Conservation (phyloP, 2,113 vertebrate genomes). For the Oreamnos americanus region DNA sequence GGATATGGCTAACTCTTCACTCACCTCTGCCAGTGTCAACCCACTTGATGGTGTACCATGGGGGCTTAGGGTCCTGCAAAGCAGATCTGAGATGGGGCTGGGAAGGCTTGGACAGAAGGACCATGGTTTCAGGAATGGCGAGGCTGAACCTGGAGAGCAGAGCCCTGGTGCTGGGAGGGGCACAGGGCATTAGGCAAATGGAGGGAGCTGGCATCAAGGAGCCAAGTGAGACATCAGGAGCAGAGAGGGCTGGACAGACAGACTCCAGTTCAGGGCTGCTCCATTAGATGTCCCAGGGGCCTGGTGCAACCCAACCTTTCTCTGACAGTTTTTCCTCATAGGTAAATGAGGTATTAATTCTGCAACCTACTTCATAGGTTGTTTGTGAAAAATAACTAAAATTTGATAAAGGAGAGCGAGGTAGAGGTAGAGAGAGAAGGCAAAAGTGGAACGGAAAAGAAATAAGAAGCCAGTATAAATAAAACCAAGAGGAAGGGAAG, state of each 20-base stretch:
- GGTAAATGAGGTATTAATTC: not conserved
- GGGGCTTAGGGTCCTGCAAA: not conserved
- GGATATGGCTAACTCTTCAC: not conserved
- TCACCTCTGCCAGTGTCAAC: not conserved
- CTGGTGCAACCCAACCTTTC: not conserved
- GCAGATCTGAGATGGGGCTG: not conserved
- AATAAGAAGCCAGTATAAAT: not conserved
- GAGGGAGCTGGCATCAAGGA: not conserved
- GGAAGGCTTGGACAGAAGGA: not conserved
- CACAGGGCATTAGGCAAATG: not conserved
- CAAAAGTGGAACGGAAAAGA: not conserved
- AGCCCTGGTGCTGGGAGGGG: not conserved
- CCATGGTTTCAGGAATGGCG: not conserved
- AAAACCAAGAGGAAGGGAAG: not conserved
- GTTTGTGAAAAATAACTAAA: constrained; percentile 3
- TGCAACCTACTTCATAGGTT: not conserved
- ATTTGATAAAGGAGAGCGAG: not conserved
- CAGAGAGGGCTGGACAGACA: not conserved
- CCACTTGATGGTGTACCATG: not conserved
- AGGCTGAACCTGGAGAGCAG: not conserved
- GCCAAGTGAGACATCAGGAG: not conserved
- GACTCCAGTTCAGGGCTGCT: not conserved
- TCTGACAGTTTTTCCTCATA: not conserved
- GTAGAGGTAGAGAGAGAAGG: not conserved
- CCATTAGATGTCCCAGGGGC: not conserved